These are phyloP conservation scores for Calephelis perditalis DNA, from an alignment of 2,888 invertebrate genomes.

Conservation along the genomic window DNA sequence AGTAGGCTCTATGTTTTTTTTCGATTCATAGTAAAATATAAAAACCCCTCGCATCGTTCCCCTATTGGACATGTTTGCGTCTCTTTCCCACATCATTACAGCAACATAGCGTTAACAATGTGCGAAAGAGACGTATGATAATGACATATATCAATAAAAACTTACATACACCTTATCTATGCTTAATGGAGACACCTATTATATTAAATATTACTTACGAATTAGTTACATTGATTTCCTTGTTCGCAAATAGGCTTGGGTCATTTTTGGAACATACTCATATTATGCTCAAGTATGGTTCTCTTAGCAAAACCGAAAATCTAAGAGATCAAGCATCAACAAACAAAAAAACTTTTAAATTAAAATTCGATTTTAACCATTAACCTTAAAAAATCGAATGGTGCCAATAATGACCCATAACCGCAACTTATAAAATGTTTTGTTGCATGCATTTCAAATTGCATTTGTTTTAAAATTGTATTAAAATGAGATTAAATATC, in stretches of 20 bases:
- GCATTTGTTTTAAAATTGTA: conserved; percentile 1
- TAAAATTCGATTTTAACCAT: no score
- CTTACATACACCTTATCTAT: conserved; percentile 69
- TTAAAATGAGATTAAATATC: conserved; percentile 5
- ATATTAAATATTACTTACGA: conserved; percentile 72
- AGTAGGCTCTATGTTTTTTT: conserved; percentile 64
- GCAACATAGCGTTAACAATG: conserved; percentile 29
- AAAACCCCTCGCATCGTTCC: conserved; percentile 70
- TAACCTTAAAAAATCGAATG: no score
- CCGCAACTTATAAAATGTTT: neutral
- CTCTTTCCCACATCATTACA: conserved; percentile 41
- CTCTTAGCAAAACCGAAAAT: no score
- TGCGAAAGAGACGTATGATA: conserved; percentile 48
- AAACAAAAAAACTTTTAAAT: no score
- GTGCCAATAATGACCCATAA: conserved; percentile 2
- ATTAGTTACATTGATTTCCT: conserved; percentile 59
- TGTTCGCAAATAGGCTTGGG: conserved; percentile 19
- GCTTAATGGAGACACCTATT: conserved; percentile 71
- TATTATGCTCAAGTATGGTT: neutral
- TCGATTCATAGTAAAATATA: conserved; percentile 75
- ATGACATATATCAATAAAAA: conserved; percentile 69
- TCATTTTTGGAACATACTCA: conserved; percentile 12
- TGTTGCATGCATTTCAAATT: conserved; percentile 5
- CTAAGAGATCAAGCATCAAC: no score
- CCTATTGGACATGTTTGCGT: conserved; percentile 63